Base-by-base conservation (phyloP, 2,888 invertebrate species). In the Rambutsinella grinnellia region DNA sequence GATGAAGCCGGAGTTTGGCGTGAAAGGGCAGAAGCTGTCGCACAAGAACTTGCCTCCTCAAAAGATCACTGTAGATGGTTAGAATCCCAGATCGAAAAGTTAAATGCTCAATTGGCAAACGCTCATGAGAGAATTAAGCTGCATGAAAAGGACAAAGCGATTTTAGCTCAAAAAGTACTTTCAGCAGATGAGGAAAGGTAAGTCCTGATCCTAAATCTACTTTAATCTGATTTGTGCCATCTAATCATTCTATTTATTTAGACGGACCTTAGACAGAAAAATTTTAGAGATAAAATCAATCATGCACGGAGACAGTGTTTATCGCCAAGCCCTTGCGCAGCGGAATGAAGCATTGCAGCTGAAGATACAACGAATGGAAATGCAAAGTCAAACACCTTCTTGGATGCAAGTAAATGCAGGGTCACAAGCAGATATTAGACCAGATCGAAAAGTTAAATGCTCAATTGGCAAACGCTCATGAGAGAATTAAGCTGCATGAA, bases 31-130 rank as follows among this genome's bases (percentile, higher is more conserved):
- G 53, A 67, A 17, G 36, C 56, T 8, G 46, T 58, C 6, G 26
- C 15, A 0, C 68, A 70, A 21, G 83, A 83, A 62, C 75, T 67
- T 10, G 23, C 65, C 10, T 71, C 78, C 46, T 67, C 71, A 8
- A 81, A 79, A 49, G 79, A 81, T 10, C 80, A 81, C 24, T 81
- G 79, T 28, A 65, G 54, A 60, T 83, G 81, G 81, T 69, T 81
- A 15, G 79, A 81, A 46, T 27, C 60, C 10, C 83, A 83, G 69
- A 54, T 83, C 28, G 81, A 83, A 3, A 72, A 79, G 23, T 62
- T 83, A 23, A 83, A 81, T 57, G 17, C n/a, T 19, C 83, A 83
- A 63, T 46, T 83, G 21, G 49, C 36, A 10, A 79, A 81, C n/a
- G 76, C 79, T 6, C 83, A 81, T 46, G 79, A 81, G 8, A 44